Percentiles rank a stretch among this genome's conserved stretches.
phyloP scores from a whole-genome alignment of 2,888 invertebrate genomes.

The Ophion obscuratus region DNA sequence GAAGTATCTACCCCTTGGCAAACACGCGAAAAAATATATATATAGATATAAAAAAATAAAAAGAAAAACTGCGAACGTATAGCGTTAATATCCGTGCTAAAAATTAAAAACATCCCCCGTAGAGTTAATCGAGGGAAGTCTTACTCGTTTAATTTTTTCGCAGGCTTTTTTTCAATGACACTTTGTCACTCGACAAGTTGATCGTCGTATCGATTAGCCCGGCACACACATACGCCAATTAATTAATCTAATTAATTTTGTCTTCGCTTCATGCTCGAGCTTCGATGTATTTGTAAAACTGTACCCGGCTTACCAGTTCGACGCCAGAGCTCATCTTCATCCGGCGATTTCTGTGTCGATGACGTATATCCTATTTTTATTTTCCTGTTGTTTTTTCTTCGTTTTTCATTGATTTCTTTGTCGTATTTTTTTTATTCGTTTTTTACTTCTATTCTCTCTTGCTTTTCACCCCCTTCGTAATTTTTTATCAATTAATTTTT shows the following conservation, averaged over 20 bases:
- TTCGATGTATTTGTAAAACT: neutral
- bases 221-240: slow-evolving; percentile 15
- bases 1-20: slow-evolving; percentile 48
- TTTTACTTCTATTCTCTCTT: neutral
- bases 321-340: neutral
- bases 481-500: neutral
- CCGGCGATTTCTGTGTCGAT: neutral
- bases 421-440: neutral
- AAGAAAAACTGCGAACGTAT: slow-evolving; percentile 1
- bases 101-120: slow-evolving; percentile 25
- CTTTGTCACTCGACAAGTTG: neutral
- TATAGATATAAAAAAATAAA: slow-evolving; percentile 12
- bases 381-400: neutral
- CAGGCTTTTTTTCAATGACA: neutral
- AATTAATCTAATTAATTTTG: slow-evolving; percentile 44
- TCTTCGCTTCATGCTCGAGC: neutral
- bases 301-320: neutral
- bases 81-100: neutral
- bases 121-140: neutral
- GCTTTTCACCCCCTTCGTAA: neutral
- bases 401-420: neutral
- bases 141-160: neutral
- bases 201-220: slow-evolving; percentile 47
- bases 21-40: slow-evolving; percentile 10
- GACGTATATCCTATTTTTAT: neutral